Evolutionary conservation across 1,140 invertebrate genomes (phyloP).

Genomic region (Papilio glaucus): DNA sequence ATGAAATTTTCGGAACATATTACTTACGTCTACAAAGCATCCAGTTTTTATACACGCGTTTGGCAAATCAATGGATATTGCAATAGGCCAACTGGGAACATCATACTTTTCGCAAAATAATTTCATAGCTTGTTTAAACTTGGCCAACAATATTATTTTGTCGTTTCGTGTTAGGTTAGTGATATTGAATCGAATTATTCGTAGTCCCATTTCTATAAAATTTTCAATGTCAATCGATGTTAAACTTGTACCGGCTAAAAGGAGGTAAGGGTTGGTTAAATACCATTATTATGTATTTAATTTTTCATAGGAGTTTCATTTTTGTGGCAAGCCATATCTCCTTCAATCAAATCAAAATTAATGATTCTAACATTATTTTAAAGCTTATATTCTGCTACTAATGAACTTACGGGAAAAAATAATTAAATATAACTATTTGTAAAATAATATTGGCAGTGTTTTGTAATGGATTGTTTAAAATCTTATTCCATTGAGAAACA

Average conservation of each 20-base stretch:
- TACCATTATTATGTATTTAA: too few relatives aligned
- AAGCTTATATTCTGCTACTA: too few relatives aligned
- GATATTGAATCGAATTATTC: slow-evolving; percentile 25
- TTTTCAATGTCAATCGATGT: slow-evolving; percentile 33
- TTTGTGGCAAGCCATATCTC: too few relatives aligned
- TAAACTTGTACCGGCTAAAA: slow-evolving; percentile 1
- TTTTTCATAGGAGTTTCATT: too few relatives aligned
- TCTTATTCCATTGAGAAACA: too few relatives aligned
- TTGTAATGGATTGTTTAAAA: too few relatives aligned
- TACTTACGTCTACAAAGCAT: slow-evolving; percentile 20
- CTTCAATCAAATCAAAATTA: too few relatives aligned
- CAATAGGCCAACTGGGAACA: slow-evolving; percentile 30
- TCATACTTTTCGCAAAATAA: slow-evolving; percentile 33
- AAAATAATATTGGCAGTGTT: too few relatives aligned
- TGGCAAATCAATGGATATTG: slow-evolving; percentile 28
- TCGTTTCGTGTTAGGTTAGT: slow-evolving; percentile 24
- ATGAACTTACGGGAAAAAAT: too few relatives aligned
- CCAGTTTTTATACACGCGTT: slow-evolving; percentile 34
- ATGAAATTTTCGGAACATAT: not conserved
- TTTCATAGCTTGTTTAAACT: slow-evolving; percentile 30
- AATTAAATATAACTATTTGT: too few relatives aligned
- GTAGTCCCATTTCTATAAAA: slow-evolving; percentile 30
- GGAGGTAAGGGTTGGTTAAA: not conserved
- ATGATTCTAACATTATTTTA: too few relatives aligned
- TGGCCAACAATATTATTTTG: slow-evolving; percentile 29